Base-by-base conservation (phyloP, 2,797 vertebrate genomes). In the Prunella strophiata region DNA sequence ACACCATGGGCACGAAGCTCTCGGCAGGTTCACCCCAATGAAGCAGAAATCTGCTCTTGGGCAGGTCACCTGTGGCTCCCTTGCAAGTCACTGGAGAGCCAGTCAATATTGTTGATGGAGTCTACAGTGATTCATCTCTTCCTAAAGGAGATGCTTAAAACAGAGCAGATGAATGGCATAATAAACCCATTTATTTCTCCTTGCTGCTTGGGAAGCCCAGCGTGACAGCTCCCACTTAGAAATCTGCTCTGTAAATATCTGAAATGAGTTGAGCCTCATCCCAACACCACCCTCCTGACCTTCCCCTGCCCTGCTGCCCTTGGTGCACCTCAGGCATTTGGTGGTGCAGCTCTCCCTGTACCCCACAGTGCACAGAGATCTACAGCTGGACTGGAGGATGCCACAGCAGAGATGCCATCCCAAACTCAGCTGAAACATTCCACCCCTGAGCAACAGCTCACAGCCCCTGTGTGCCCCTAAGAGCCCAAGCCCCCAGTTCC, bases 101-200 rank as follows among this genome's bases (percentile, higher is more conserved):
- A 70, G 91, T 91, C 96, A 95, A 92, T 95, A 90, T 29, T 59
- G 67, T 59, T 59, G 6, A 82, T 91, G 61, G 83, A 87, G 29
- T 52, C 77, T 48, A 63, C 1, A 1, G 91, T 63, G 90, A 92
- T 93, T 90, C 67, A 65, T 61, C 74, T 95, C 74, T 85, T 84
- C 88, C 57, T 93, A 29, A 95, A 95, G 74, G 29, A 91, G 86
- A 89, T 47, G 57, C 80, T 73, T 87, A 79, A 89, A 93, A 36
- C 76, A 77, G 42, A 91, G 48, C 71, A 79, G 88, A 93, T n/a
- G 58, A 95, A 90, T n/a, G 89, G 85, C 77, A 76, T 86, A 63
- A 94, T 63, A 81, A 90, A 90, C 47, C 2, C 62, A 55, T 55
- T 72, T 59, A 91, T 48, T 84, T 84, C 66, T 94, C 70, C 70